Evolutionary conservation across 2,888 invertebrate genomes (phyloP).

Genomic region (Pterostichus madidus): DNA sequence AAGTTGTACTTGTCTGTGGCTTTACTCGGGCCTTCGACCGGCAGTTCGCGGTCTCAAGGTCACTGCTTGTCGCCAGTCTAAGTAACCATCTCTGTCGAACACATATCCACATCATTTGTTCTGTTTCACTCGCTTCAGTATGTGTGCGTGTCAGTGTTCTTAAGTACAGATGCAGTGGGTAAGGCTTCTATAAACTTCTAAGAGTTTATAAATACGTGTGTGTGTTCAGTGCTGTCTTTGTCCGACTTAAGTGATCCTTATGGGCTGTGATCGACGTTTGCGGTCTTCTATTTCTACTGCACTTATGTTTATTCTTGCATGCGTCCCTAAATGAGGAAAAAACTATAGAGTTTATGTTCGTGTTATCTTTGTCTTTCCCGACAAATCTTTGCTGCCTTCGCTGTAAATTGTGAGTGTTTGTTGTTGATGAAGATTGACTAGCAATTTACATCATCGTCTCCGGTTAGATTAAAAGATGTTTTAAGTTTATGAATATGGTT

Average conservation of each 20-base stretch:
- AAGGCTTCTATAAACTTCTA: conserved; percentile 33
- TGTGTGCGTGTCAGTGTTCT: conserved; percentile 26
- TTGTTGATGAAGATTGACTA: conserved; percentile 13
- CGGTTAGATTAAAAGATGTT: conserved; percentile 12
- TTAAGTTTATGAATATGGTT: background rate
- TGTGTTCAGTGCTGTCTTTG: conserved; percentile 9
- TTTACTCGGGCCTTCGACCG: conserved; percentile 27
- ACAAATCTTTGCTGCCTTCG: background rate
- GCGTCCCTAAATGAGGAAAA: background rate
- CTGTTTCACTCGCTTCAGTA: background rate
- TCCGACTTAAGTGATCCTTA: background rate
- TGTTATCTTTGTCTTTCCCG: background rate
- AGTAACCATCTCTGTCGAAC: conserved; percentile 11
- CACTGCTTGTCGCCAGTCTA: conserved; percentile 26
- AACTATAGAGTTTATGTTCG: background rate
- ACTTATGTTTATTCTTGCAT: conserved; percentile 2
- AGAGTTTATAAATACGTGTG: conserved; percentile 33
- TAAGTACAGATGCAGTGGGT: conserved; percentile 26
- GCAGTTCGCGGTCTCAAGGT: conserved; percentile 46
- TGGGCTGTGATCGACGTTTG: background rate
- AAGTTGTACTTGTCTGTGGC: conserved; percentile 1
- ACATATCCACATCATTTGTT: background rate
- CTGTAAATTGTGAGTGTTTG: background rate
- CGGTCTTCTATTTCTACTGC: background rate
- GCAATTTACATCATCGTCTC: background rate